A percentile compares a stretch with the other conserved stretches of the same genome.
phyloP scores from a whole-genome alignment of 2,888 invertebrate species.

The Hirtodrosophila duncani region DNA sequence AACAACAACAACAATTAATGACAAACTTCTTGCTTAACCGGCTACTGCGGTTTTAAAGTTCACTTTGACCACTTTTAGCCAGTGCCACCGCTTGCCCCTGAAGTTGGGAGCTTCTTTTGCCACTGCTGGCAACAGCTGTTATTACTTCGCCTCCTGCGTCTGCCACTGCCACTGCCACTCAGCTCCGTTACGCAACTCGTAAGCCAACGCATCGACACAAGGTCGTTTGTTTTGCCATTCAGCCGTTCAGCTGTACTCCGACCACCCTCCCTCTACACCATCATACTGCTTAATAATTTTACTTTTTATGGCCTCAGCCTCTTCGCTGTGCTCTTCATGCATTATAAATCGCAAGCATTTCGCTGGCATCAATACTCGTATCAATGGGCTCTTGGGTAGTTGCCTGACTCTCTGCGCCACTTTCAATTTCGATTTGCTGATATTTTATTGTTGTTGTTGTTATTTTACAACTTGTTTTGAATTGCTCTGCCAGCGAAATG shows the following conservation, averaged over 20 bases:
- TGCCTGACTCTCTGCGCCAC: conserved; percentile 37
- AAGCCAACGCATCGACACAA: conserved; percentile 58
- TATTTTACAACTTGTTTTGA: conserved; percentile 64
- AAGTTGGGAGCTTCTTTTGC: conserved; percentile 25
- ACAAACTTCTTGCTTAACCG: conserved; percentile 47
- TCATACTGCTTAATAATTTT: too few relatives aligned
- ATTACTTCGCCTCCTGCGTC: background rate
- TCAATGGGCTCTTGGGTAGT: conserved; percentile 22
- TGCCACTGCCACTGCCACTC: background rate
- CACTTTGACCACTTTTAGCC: conserved; percentile 23
- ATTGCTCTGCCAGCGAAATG: conserved; percentile 7
- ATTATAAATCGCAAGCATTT: conserved; percentile 1
- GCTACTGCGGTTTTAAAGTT: conserved; percentile 49
- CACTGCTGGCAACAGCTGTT: too few relatives aligned
- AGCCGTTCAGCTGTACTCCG: too few relatives aligned
- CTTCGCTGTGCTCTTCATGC: too few relatives aligned
- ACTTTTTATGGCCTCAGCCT: too few relatives aligned
- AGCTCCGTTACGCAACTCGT: conserved; percentile 59
- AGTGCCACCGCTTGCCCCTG: too few relatives aligned
- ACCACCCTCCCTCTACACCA: too few relatives aligned
- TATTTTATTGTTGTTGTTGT: conserved; percentile 65
- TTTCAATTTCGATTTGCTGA: conserved; percentile 63
- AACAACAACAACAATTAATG: conserved; percentile 5
- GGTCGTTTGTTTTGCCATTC: conserved; percentile 52
- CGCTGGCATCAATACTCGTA: conserved; percentile 16